Base-by-base conservation (phyloP, 1,140 invertebrate species). In the Lepidotrigona ventralis region DNA sequence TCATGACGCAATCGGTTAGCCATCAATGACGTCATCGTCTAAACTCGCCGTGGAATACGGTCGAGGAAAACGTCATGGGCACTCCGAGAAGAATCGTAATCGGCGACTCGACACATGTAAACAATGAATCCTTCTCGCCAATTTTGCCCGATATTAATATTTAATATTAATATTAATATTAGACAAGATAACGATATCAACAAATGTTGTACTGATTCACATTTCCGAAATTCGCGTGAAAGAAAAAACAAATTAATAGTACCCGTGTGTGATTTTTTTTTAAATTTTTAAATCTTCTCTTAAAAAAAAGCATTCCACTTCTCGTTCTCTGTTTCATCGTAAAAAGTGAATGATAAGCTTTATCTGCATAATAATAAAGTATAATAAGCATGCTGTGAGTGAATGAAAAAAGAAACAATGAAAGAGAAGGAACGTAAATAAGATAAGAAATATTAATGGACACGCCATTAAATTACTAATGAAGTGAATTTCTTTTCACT, bases 1-100 rank as follows among this genome's bases (percentile, higher is more conserved):
- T 23, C 70, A 64, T 88, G 86, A 89, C 79, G 84, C 88, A 91
- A 91, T 86, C 84, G 86, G 54, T 84, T 71, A 88, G 80, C 83
- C 84, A 91, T 90, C 88, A 85, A 69, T 92, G 90, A 91, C 90
- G 89, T 92, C 91, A 91, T 58, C 87, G 90, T 91, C 90, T 90
- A 90, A 91, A 85, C 79, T 79, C 85, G 89, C 79, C 21, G 73
- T 75, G 58, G 82, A 86, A 86, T 81, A 84, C 80, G 82, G 60
- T 29, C 71, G 33, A 75, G 74, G 46, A 72, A 84, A 83, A 88
- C 69, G 79, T 82, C 68, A 85, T 81, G 26, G 81, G 71, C 64
- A 79, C 83, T 81, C 39, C 66, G 63, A 53, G 26, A 64, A 71
- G 53, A 51, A 46, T 26, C 17, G 78, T 19, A n/a, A 56, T 33